These are phyloP conservation scores for Pimpla rufipes DNA, from an alignment of 2,888 invertebrate genomes.

Conservation along the genomic window DNA sequence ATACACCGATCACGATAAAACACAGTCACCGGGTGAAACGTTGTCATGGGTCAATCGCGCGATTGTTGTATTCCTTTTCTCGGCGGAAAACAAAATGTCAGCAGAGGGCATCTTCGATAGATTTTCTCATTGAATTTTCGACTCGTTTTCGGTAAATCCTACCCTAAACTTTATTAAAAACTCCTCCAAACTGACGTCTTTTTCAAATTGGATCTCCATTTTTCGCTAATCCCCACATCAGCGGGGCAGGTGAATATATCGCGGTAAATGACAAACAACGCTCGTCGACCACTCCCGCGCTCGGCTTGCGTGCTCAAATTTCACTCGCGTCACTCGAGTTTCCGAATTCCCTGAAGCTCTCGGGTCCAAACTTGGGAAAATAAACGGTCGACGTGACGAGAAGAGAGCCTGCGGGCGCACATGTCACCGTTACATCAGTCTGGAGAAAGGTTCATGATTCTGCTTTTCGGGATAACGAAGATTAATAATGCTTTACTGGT, in stretches of 20 bases:
- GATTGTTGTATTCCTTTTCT: too few species aligned
- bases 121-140: too few species aligned
- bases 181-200: too few species aligned
- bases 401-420: constrained; percentile 22
- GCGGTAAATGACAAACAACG: too few species aligned
- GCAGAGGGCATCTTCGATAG: too few species aligned
- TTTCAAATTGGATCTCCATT: too few species aligned
- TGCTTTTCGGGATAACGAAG: not conserved
- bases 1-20: constrained; percentile 44
- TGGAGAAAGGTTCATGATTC: not conserved
- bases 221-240: too few species aligned
- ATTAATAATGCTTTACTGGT: too few species aligned
- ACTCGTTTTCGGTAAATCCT: too few species aligned
- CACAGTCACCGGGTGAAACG: not conserved
- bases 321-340: constrained; percentile 26
- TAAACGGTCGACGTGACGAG: constrained; percentile 6
- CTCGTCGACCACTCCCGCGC: constrained; percentile 21
- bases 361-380: constrained; percentile 28
- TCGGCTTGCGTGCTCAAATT: constrained; percentile 32
- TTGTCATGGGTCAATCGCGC: constrained; percentile 4
- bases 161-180: too few species aligned
- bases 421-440: not conserved
- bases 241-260: too few species aligned
- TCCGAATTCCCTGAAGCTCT: constrained; percentile 41
- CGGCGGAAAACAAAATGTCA: too few species aligned